Percentiles rank a stretch among this genome's conserved stretches.
Conservation (phyloP, 2,797 vertebrate species). For the Furcifer pardalis region DNA sequence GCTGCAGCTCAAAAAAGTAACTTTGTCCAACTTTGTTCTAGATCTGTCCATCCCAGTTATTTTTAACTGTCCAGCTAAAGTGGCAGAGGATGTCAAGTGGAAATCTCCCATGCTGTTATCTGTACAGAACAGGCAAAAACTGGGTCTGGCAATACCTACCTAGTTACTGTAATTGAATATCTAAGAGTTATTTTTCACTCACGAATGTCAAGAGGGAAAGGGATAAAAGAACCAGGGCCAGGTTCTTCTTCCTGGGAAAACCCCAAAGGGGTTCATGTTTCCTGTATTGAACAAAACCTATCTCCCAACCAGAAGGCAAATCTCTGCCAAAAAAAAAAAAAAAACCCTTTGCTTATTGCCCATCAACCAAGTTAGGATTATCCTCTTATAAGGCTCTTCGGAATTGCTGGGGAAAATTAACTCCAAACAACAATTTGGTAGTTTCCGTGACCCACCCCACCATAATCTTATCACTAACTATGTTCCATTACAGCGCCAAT, state of each 20-base stretch:
- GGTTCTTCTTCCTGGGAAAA: background rate
- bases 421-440: background rate
- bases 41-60: no score
- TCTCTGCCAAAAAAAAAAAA: background rate
- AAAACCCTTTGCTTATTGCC: no score
- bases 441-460: background rate
- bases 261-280: background rate
- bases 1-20: no score
- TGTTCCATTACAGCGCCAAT: background rate
- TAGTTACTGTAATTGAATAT: background rate
- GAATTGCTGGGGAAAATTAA: background rate
- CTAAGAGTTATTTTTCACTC: background rate
- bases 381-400: background rate
- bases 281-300: background rate
- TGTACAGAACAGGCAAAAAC: background rate
- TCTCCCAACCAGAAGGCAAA: background rate
- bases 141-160: background rate
- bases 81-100: fast-evolving
- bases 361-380: no score
- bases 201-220: fast-evolving
- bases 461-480: background rate
- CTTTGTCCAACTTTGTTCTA: no score
- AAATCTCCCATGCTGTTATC: fast-evolving
- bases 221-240: fast-evolving
- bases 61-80: background rate